Conservation (phyloP, 2,888 invertebrate species). For the Acanthosepion lycidas region DNA sequence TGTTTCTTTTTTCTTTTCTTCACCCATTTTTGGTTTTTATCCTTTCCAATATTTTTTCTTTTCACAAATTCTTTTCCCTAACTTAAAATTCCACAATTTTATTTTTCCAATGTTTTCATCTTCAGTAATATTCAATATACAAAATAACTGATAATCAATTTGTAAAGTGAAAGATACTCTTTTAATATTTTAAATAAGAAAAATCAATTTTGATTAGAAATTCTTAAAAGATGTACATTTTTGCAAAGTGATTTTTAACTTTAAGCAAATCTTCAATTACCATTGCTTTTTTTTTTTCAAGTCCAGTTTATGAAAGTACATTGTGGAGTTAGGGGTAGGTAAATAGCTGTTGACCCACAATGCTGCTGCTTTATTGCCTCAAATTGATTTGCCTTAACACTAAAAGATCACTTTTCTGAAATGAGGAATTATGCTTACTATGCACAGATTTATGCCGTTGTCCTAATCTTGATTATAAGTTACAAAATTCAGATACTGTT, state of each 20-base stretch:
- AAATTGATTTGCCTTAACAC: too few relatives aligned
- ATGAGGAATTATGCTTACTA: too few relatives aligned
- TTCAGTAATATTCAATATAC: background rate
- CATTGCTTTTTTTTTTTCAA: background rate
- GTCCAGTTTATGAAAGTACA: too few relatives aligned
- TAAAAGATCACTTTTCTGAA: too few relatives aligned
- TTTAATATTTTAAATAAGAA: background rate
- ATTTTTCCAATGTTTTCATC: background rate
- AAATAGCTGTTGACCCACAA: too few relatives aligned
- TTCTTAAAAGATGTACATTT: too few relatives aligned
- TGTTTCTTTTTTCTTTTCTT: background rate
- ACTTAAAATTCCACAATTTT: constrained; percentile 4
- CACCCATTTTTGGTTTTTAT: background rate
- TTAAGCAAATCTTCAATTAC: background rate
- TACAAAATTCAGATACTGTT: too few relatives aligned
- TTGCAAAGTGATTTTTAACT: background rate
- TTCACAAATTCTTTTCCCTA: background rate
- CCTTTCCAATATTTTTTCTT: background rate
- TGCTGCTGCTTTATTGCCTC: too few relatives aligned
- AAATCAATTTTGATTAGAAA: background rate
- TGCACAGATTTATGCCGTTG: too few relatives aligned
- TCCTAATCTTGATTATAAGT: too few relatives aligned
- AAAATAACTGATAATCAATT: background rate
- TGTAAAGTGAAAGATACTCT: background rate
- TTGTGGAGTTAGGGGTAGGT: too few relatives aligned